phyloP scores from a whole-genome alignment of 2,797 vertebrate genomes.

The Antrozous pallidus region DNA sequence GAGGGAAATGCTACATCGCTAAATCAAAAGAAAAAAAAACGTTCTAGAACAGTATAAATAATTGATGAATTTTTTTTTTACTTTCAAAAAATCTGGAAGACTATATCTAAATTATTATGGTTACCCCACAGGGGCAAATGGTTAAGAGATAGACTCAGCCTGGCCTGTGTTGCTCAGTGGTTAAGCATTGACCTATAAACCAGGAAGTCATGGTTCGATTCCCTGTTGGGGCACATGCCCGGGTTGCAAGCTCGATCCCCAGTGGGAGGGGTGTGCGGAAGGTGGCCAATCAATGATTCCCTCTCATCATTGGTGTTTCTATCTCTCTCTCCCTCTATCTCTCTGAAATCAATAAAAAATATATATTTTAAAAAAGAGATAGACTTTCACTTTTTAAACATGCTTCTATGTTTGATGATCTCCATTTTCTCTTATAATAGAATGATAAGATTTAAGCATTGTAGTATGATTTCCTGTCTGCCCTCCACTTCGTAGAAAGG shows the following conservation, averaged over 20 bases:
- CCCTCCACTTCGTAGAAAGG: background rate
- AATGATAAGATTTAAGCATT: background rate
- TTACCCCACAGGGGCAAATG: background rate
- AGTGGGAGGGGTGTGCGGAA: too few species aligned
- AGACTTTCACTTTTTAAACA: background rate
- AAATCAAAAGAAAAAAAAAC: background rate
- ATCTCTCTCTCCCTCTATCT: too few species aligned
- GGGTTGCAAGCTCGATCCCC: too few species aligned
- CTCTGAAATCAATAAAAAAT: too few species aligned
- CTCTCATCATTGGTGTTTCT: too few species aligned
- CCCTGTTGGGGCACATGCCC: too few species aligned
- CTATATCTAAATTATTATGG: background rate
- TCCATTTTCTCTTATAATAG: background rate
- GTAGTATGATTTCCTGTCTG: background rate
- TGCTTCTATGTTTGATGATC: background rate
- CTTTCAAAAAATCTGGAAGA: background rate
- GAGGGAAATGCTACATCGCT: background rate
- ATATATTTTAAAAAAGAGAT: background rate
- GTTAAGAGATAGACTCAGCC: background rate
- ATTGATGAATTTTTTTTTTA: background rate
- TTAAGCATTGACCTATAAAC: too few species aligned
- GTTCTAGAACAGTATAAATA: background rate
- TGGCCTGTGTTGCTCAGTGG: too few species aligned
- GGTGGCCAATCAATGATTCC: too few species aligned
- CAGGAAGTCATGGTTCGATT: too few species aligned